Evolutionary conservation across 1,140 invertebrate species (phyloP).

Genomic region (Bemisia tabaci): DNA sequence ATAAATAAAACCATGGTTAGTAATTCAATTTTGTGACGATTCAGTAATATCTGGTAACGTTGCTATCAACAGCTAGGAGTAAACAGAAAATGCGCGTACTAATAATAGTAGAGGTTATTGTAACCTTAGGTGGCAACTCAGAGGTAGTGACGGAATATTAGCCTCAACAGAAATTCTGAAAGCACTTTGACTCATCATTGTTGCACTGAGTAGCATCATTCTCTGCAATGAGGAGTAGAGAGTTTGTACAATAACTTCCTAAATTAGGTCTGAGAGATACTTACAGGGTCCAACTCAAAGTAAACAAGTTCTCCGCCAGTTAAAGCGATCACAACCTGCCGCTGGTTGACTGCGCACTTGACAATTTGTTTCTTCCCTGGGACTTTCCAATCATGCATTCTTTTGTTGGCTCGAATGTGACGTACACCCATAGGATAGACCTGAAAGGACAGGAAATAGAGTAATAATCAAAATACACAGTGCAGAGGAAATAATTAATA

Average conservation of each 20-base stretch:
- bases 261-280: slow-evolving; percentile 26
- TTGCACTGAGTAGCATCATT: background rate
- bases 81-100: too few species aligned
- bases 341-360: slow-evolving; percentile 95
- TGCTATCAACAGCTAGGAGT: too few species aligned
- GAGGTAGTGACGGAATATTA: background rate
- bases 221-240: too few species aligned
- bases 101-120: too few species aligned
- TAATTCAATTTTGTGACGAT: too few species aligned
- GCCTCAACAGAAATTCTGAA: background rate
- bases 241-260: too few species aligned
- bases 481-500: too few species aligned
- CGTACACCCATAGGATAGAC: slow-evolving; percentile 97
- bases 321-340: slow-evolving; percentile 96
- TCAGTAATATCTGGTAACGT: too few species aligned
- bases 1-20: too few species aligned
- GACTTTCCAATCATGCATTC: slow-evolving; percentile 98
- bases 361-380: slow-evolving; percentile 94
- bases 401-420: slow-evolving; percentile 92
- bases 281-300: slow-evolving; percentile 98
- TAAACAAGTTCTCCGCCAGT: slow-evolving; percentile 96
- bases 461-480: slow-evolving; percentile 9
- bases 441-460: slow-evolving; percentile 29
- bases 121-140: too few species aligned
- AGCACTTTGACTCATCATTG: background rate